A percentile compares a stretch with the other conserved stretches of the same genome.
Evolutionary conservation across 2,113 vertebrate species (phyloP).

Genomic region (Patagioenas fasciata): DNA sequence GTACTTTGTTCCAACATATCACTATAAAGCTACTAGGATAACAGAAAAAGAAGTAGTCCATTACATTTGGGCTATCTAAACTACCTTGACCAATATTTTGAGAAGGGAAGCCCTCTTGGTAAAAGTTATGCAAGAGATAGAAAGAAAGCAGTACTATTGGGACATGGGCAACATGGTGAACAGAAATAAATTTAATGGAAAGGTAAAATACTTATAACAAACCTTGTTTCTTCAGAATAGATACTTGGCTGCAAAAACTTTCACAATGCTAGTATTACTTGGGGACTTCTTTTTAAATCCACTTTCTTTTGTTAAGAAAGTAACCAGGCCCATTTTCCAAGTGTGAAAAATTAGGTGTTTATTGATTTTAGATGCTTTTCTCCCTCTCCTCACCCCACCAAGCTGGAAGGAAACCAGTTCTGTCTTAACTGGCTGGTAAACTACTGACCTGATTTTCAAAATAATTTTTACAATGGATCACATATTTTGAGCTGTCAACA

Average conservation of each 20-base stretch:
- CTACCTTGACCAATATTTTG: not conserved
- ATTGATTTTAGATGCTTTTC: not conserved
- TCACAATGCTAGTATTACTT: not conserved
- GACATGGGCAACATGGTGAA: fast-evolving
- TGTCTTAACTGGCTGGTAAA: slow-evolving; percentile 32
- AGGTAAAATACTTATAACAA: not conserved
- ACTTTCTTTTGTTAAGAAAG: not conserved
- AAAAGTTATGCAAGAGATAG: not conserved
- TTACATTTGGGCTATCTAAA: not conserved
- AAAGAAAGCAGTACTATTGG: not conserved
- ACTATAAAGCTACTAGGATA: not conserved
- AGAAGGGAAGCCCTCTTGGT: not conserved
- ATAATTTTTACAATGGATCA: slow-evolving; percentile 36
- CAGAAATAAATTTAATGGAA: not conserved
- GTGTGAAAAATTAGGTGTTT: not conserved
- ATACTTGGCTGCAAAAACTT: not conserved
- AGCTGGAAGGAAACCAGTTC: not conserved
- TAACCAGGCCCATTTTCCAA: not conserved
- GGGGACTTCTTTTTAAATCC: not conserved
- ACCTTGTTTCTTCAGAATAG: not conserved
- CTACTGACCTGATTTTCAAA: slow-evolving; percentile 48
- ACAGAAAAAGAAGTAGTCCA: not conserved
- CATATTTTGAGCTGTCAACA: slow-evolving; percentile 14
- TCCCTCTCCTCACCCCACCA: fast-evolving
- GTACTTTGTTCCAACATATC: not conserved